Evolutionary conservation across 2,797 vertebrate genomes (phyloP).

Genomic region (Dipus sagitta): DNA sequence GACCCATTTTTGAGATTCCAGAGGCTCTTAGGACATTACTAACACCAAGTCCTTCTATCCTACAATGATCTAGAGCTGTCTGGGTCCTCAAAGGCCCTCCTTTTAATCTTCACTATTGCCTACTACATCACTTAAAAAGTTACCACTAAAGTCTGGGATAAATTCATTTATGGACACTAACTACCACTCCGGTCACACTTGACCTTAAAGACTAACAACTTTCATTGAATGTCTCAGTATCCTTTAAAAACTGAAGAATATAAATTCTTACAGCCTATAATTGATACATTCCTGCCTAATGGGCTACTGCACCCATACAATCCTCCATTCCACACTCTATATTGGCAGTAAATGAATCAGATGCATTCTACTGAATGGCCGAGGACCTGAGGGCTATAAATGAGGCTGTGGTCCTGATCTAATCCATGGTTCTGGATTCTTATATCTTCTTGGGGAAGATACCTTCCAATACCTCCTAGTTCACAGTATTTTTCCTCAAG

Average conservation of each 20-base stretch:
- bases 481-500: background rate
- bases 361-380: background rate
- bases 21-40: background rate
- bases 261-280: background rate
- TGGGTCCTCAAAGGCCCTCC: background rate
- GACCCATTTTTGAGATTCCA: background rate
- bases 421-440: background rate
- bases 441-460: background rate
- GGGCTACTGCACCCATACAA: background rate
- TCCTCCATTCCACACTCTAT: background rate
- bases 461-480: background rate
- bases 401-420: background rate
- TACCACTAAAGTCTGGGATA: background rate
- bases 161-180: background rate
- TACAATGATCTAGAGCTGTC: background rate
- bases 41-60: background rate
- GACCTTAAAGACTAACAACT: background rate
- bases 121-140: no score
- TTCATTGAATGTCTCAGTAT: background rate
- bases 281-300: background rate
- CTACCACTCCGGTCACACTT: background rate
- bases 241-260: background rate
- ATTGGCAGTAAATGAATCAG: no score
- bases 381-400: no score
- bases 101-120: background rate